A percentile compares a stretch with the other conserved stretches of the same genome.
Conservation (phyloP, 2,888 invertebrate genomes). For the Melinaea menophilus region DNA sequence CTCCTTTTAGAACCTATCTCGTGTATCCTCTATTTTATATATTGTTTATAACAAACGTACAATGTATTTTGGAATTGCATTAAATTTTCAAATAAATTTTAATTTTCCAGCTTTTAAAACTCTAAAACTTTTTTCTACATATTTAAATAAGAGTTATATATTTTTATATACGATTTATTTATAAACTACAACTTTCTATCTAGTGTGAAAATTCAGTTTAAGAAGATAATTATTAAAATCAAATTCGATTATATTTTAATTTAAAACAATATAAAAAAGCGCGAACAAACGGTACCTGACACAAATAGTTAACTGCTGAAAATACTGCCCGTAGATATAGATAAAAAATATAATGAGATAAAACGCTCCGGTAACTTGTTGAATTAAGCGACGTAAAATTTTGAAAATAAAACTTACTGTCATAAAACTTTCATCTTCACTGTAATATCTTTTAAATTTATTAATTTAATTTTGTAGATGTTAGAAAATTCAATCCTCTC, state of each 20-base stretch:
- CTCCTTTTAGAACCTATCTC: conserved; percentile 55
- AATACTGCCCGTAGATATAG: conserved; percentile 16
- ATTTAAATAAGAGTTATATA: conserved; percentile 38
- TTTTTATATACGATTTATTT: too few relatives aligned
- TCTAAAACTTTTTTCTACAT: conserved; percentile 23
- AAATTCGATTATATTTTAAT: conserved; percentile 31
- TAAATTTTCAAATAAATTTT: conserved; percentile 56
- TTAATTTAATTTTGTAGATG: too few relatives aligned
- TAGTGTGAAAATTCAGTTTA: too few relatives aligned
- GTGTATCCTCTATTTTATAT: conserved; percentile 46
- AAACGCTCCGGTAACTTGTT: conserved; percentile 41
- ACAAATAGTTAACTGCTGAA: conserved; percentile 32
- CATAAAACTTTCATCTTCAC: conserved; percentile 38
- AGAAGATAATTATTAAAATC: too few relatives aligned
- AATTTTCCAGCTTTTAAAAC: conserved; percentile 44
- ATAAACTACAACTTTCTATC: too few relatives aligned
- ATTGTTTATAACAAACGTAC: conserved; percentile 44
- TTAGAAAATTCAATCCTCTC: too few relatives aligned
- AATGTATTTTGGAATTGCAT: conserved; percentile 49
- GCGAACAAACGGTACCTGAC: conserved; percentile 57
- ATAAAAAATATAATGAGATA: conserved; percentile 28
- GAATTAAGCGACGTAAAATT: conserved; percentile 35
- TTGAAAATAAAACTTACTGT: conserved; percentile 36
- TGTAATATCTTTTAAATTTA: too few relatives aligned
- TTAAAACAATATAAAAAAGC: conserved; percentile 39